phyloP scores from a whole-genome alignment of 2,888 invertebrate genomes.

The Torymus texanus region DNA sequence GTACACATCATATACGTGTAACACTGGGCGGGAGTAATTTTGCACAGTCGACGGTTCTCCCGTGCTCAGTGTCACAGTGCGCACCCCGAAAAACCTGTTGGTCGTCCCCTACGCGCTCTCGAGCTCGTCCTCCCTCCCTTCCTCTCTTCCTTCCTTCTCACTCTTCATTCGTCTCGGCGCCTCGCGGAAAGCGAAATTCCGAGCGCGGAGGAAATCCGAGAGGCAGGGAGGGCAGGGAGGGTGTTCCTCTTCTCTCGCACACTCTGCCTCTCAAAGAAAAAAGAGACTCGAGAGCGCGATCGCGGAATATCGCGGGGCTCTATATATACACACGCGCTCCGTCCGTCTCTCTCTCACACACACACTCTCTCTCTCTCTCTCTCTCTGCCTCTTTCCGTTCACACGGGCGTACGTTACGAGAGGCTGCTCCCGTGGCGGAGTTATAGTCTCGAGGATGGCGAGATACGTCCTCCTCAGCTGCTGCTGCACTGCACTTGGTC shows the following conservation, averaged over 20 bases:
- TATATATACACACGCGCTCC: conserved; percentile 10
- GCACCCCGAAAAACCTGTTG: conserved; percentile 35
- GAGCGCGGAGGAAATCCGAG: not conserved
- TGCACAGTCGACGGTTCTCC: not conserved
- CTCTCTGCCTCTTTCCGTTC: conserved; percentile 9
- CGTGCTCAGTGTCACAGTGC: not conserved
- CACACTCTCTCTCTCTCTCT: conserved; percentile 10
- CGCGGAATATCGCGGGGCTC: not conserved
- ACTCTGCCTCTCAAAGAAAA: not conserved
- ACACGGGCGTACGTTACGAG: conserved; percentile 45
- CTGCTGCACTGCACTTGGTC: conserved; percentile 2
- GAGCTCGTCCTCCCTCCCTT: not conserved
- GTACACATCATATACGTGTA: not conserved
- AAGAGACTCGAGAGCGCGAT: conserved; percentile 5
- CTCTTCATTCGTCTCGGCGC: not conserved
- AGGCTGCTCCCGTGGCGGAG: conserved; percentile 27
- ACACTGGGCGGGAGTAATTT: conserved; percentile 10
- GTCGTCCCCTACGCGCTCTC: not conserved
- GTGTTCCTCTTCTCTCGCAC: too few relatives aligned
- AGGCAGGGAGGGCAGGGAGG: not conserved
- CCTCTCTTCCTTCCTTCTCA: not conserved
- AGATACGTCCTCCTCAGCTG: conserved; percentile 25
- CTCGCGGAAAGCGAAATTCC: not conserved
- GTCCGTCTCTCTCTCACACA: not conserved
- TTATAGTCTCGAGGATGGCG: conserved; percentile 8